Conservation (phyloP, 2,888 invertebrate genomes). For the Campoplex capitator region DNA sequence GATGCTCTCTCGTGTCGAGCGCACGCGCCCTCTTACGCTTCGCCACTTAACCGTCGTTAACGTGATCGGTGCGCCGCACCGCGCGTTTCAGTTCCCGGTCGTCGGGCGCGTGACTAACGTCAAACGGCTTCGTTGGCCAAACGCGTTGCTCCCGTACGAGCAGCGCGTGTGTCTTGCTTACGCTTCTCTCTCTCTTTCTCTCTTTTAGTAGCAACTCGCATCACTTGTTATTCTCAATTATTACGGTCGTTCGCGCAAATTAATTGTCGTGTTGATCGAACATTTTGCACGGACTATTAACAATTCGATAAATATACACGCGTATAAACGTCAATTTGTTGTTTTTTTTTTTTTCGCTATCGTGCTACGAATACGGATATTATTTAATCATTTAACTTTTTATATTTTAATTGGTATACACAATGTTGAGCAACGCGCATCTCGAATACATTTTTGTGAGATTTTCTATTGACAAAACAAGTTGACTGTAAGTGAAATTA, state of each 20-base stretch:
- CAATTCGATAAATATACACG: conserved; percentile 1
- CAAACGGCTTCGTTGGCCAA: conserved; percentile 47
- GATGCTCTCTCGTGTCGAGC: conserved; percentile 55
- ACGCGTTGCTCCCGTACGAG: conserved; percentile 43
- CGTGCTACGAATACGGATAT: background rate
- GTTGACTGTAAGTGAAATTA: too few species aligned
- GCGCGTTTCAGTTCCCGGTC: conserved; percentile 71
- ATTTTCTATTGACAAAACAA: background rate
- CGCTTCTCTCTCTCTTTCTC: conserved; percentile 9
- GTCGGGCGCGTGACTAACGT: conserved; percentile 67
- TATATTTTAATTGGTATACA: background rate
- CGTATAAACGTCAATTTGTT: background rate
- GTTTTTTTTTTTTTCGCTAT: background rate
- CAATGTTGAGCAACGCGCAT: background rate
- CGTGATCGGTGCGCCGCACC: conserved; percentile 52
- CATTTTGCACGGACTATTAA: background rate
- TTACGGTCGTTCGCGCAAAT: conserved; percentile 24
- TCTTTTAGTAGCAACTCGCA: background rate
- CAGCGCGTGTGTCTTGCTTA: conserved; percentile 59
- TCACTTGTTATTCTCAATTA: conserved; percentile 22
- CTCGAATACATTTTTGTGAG: background rate
- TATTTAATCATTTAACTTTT: background rate
- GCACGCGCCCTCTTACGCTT: conserved; percentile 67
- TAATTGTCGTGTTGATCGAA: conserved; percentile 16
- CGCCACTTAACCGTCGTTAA: conserved; percentile 68